These are phyloP conservation scores for Tethea ocularis DNA, from an alignment of 2,888 invertebrate genomes.

Conservation along the genomic window DNA sequence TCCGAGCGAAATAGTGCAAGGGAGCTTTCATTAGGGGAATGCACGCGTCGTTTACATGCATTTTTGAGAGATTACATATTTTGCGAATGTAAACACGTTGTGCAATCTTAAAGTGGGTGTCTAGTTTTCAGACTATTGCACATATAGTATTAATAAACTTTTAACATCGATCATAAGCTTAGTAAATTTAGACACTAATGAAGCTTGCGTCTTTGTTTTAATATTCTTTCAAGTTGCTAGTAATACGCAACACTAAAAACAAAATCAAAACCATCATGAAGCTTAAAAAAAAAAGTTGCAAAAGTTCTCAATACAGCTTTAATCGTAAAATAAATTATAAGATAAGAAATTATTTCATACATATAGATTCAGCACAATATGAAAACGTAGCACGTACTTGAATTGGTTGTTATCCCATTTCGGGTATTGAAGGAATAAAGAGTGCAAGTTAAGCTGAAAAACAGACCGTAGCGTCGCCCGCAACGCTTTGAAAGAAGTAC, in stretches of 20 bases:
- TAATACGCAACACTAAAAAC: too few species aligned
- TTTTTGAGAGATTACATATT: constrained; percentile 62
- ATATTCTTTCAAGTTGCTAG: too few species aligned
- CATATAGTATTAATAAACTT: neutral
- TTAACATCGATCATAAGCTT: too few species aligned
- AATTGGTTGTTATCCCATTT: constrained; percentile 51
- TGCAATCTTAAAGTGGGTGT: constrained; percentile 10
- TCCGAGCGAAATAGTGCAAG: constrained; percentile 60
- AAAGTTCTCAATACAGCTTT: neutral
- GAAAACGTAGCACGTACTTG: constrained; percentile 10
- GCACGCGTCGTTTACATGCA: constrained; percentile 58
- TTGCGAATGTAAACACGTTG: constrained; percentile 36
- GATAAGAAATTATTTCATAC: neutral
- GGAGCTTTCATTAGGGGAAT: constrained; percentile 66
- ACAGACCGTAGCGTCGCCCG: constrained; percentile 49
- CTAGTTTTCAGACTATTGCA: neutral
- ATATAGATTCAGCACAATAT: constrained; percentile 19
- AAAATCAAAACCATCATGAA: too few species aligned
- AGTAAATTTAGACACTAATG: too few species aligned
- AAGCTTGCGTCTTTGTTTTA: too few species aligned
- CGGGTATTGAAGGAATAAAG: constrained; percentile 51
- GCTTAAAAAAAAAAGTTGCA: too few species aligned
- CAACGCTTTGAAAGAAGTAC: constrained; percentile 66
- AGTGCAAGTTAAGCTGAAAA: constrained; percentile 63
- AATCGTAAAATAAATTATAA: constrained; percentile 17